Evolutionary conservation across 1,140 invertebrate species (phyloP).

Genomic region (Mylabris phalerata): DNA sequence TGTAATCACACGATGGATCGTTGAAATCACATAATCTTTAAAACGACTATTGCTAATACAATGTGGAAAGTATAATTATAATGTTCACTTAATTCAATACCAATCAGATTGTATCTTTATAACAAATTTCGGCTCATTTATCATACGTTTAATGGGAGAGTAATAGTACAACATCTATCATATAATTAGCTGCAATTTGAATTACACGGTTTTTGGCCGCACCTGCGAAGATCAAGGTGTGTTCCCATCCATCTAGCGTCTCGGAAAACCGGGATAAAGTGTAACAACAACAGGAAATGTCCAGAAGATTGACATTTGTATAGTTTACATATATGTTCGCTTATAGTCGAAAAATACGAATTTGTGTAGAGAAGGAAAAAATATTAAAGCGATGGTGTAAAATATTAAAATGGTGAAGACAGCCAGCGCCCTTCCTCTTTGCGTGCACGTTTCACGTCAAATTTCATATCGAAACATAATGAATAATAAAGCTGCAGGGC

Average conservation of each 20-base stretch:
- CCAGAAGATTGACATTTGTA: not conserved
- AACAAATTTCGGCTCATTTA: slow-evolving; percentile 17
- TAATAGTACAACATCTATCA: slow-evolving; percentile 22
- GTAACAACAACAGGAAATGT: slow-evolving; percentile 14
- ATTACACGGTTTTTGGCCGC: slow-evolving; percentile 25
- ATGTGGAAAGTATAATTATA: too few species aligned
- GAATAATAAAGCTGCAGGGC: slow-evolving; percentile 6
- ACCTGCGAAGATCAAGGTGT: slow-evolving; percentile 25
- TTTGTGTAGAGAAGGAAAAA: too few species aligned
- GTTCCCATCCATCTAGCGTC: slow-evolving; percentile 18
- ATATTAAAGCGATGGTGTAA: not conserved
- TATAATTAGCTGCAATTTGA: slow-evolving; percentile 26
- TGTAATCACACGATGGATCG: too few species aligned
- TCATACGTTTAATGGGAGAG: slow-evolving; percentile 17
- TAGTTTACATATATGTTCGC: too few species aligned
- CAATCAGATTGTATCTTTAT: slow-evolving; percentile 3
- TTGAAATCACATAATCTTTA: too few species aligned
- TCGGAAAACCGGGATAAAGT: not conserved
- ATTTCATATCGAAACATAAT: slow-evolving; percentile 12
- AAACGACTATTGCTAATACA: too few species aligned
- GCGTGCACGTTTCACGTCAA: slow-evolving; percentile 10
- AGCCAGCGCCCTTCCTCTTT: slow-evolving; percentile 12
- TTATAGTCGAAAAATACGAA: too few species aligned
- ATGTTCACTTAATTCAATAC: too few species aligned
- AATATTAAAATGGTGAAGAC: slow-evolving; percentile 12